Evolutionary conservation across 1,140 invertebrate genomes (phyloP).

Genomic region (Vollenhovia emeryi): DNA sequence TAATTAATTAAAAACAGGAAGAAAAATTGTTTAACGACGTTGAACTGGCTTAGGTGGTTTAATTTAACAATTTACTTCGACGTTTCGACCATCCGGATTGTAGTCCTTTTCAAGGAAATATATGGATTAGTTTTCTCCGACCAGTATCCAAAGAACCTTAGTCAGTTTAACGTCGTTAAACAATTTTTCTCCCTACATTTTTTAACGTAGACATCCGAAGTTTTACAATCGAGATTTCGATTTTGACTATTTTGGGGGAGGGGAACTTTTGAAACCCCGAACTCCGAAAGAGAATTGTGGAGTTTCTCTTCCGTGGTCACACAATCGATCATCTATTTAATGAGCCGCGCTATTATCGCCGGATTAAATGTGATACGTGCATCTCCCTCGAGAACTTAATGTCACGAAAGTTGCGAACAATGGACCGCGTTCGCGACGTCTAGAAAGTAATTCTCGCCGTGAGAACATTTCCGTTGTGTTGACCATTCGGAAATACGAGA

Average conservation of each 20-base stretch:
- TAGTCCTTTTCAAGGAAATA: too few species aligned
- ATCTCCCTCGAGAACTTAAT: not conserved
- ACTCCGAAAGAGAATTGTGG: not conserved
- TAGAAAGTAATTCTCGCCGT: slow-evolving; percentile 38
- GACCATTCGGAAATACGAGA: slow-evolving; percentile 37
- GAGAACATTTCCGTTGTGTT: slow-evolving; percentile 36
- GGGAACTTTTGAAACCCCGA: not conserved
- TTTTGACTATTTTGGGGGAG: not conserved
- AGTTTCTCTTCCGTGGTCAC: slow-evolving; percentile 23
- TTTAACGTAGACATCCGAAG: not conserved
- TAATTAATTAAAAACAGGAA: too few species aligned
- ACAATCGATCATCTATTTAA: slow-evolving; percentile 35
- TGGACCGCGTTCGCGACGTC: not conserved
- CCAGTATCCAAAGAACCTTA: too few species aligned
- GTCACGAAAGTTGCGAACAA: slow-evolving; percentile 23
- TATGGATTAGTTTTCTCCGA: too few species aligned
- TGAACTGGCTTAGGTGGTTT: too few species aligned
- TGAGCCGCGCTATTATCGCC: slow-evolving; percentile 7
- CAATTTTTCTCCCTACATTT: too few species aligned
- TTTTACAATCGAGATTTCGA: not conserved
- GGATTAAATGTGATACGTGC: not conserved
- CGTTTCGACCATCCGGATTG: too few species aligned
- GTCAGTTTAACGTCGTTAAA: too few species aligned
- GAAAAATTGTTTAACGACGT: too few species aligned
- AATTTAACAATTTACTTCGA: too few species aligned